Conservation (phyloP, 2,888 invertebrate genomes). For the Drosophila atripex region DNA sequence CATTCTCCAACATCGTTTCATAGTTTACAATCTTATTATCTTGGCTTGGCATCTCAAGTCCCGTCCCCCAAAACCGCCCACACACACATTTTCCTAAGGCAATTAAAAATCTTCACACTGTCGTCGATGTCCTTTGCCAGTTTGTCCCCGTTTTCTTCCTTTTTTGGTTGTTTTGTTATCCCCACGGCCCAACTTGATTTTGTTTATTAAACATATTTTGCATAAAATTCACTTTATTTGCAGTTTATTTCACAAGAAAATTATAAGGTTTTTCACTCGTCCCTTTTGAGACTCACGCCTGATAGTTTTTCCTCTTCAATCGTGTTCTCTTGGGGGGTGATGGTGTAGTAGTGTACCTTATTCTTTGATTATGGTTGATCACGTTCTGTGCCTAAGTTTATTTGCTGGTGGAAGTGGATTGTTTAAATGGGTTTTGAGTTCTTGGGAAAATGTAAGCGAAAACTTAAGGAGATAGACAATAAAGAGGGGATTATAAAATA, state of each 20-base stretch:
- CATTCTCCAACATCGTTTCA: conserved; percentile 40
- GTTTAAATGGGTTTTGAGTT: conserved; percentile 23
- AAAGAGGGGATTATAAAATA: neutral
- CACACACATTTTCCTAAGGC: conserved; percentile 54
- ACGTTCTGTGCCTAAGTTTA: conserved; percentile 65
- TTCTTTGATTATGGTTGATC: conserved; percentile 76
- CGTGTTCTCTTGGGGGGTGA: conserved; percentile 1
- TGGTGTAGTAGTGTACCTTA: conserved; percentile 48
- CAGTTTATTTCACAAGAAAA: conserved; percentile 76
- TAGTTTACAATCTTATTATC: conserved; percentile 78
- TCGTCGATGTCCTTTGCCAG: conserved; percentile 65
- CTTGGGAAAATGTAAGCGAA: neutral
- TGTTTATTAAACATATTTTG: conserved; percentile 79
- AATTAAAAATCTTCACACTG: conserved; percentile 71
- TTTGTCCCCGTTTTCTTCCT: conserved; percentile 45
- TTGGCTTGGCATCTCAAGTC: conserved; percentile 60
- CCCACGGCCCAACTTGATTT: conserved; percentile 58
- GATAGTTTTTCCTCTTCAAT: conserved; percentile 33
- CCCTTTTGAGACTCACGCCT: conserved; percentile 10
- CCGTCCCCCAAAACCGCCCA: conserved; percentile 11
- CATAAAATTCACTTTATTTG: conserved; percentile 78
- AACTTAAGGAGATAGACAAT: neutral
- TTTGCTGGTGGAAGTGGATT: conserved; percentile 28
- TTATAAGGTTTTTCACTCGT: conserved; percentile 51
- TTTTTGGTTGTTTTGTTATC: conserved; percentile 33